phyloP scores from a whole-genome alignment of 2,888 invertebrate genomes.

The Beris chalybata region DNA sequence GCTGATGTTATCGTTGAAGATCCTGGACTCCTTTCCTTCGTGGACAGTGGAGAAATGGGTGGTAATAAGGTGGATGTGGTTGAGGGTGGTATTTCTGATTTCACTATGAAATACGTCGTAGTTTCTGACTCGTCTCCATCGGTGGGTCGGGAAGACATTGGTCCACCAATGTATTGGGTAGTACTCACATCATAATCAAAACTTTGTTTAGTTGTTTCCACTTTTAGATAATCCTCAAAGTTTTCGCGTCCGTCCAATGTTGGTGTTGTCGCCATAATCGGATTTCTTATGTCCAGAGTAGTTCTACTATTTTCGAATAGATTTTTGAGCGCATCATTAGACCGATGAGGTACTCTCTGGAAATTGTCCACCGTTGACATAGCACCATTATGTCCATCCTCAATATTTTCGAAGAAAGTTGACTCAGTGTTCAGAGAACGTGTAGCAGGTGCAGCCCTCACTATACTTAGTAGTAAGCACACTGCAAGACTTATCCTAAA shows the following conservation, averaged over 20 bases:
- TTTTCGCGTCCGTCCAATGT: not conserved
- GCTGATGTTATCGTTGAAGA: not conserved
- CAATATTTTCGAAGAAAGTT: too few relatives aligned
- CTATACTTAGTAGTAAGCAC: too few relatives aligned
- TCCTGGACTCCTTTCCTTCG: not conserved
- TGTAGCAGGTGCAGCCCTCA: too few relatives aligned
- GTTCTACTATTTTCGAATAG: constrained; percentile 26
- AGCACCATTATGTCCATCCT: too few relatives aligned
- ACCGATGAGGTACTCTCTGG: constrained; percentile 20
- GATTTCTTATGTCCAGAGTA: constrained; percentile 10
- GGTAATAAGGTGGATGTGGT: not conserved
- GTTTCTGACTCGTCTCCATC: constrained; percentile 1
- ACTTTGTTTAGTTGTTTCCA: constrained; percentile 9
- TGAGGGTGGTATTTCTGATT: constrained; percentile 10
- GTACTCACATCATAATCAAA: constrained; percentile 18
- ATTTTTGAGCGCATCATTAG: constrained; percentile 19
- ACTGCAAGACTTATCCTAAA: too few relatives aligned
- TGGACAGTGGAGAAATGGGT: too few relatives aligned
- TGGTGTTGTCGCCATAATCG: not conserved
- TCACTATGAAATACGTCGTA: constrained; percentile 23
- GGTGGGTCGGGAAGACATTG: not conserved
- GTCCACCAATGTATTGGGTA: constrained; percentile 18
- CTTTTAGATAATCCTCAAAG: constrained; percentile 19
- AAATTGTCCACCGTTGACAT: constrained; percentile 6
- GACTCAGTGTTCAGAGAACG: too few relatives aligned